phyloP scores from a whole-genome alignment of 2,888 invertebrate genomes.

The Hypena proboscidalis region DNA sequence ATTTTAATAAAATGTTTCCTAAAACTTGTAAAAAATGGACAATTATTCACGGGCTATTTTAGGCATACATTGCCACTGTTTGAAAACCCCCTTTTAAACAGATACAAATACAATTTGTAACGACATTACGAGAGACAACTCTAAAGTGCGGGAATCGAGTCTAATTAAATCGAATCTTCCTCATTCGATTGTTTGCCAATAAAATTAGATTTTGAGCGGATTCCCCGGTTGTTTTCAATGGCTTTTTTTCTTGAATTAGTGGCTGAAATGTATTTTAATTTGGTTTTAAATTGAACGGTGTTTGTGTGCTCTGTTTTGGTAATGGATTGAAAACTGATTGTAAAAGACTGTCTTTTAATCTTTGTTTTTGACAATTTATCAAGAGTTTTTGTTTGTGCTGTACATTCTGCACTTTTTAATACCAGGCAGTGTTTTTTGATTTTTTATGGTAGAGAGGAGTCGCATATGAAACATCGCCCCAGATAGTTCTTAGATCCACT shows the following conservation, averaged over 20 bases:
- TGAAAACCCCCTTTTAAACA: background rate
- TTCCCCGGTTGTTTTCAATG: constrained; percentile 27
- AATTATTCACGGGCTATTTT: too few relatives aligned
- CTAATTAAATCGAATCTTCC: constrained; percentile 43
- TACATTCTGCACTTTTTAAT: too few relatives aligned
- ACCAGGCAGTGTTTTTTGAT: too few relatives aligned
- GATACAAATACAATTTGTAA: constrained; percentile 37
- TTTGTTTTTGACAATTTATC: too few relatives aligned
- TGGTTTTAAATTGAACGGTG: constrained; percentile 7
- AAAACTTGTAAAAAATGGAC: too few relatives aligned
- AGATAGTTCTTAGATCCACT: too few relatives aligned
- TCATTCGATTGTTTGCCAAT: constrained; percentile 27
- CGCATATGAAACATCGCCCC: too few relatives aligned
- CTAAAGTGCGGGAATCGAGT: constrained; percentile 41
- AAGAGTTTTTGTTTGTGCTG: too few relatives aligned
- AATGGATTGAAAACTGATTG: background rate
- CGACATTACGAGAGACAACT: constrained; percentile 29
- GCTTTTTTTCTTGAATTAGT: constrained; percentile 10
- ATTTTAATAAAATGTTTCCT: too few relatives aligned
- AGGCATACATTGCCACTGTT: too few relatives aligned
- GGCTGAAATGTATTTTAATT: constrained; percentile 10
- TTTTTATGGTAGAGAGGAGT: too few relatives aligned
- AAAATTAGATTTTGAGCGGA: constrained; percentile 36
- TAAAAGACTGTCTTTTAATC: too few relatives aligned
- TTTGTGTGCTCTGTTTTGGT: background rate